phyloP scores from a whole-genome alignment of 2,113 vertebrate species.

The Pterocles orientalis region DNA sequence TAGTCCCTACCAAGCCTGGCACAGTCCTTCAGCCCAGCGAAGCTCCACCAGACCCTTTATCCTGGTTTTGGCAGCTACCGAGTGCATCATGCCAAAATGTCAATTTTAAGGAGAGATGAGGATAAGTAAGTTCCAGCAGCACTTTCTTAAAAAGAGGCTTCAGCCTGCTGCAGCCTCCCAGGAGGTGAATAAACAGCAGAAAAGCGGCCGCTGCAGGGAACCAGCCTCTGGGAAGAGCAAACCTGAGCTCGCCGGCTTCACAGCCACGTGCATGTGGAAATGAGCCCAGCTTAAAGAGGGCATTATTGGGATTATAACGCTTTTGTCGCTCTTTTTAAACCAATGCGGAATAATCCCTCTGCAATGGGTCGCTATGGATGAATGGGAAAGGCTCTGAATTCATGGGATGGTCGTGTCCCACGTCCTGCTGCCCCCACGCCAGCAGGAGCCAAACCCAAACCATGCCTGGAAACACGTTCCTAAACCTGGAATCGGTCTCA shows the following conservation, averaged over 20 bases:
- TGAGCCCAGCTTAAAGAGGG: neutral
- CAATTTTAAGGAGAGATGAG: neutral
- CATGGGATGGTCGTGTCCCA: accelerated
- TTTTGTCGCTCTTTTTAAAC: neutral
- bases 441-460: neutral
- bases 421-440: neutral
- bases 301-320: neutral
- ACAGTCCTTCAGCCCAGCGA: too few species aligned
- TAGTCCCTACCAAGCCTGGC: neutral
- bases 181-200: neutral
- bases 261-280: accelerated
- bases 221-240: neutral
- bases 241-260: neutral
- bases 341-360: neutral
- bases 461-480: accelerated
- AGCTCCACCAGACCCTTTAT: neutral
- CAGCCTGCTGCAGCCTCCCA: neutral
- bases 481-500: neutral
- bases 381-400: neutral
- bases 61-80: too few species aligned
- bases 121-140: neutral
- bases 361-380: accelerated
- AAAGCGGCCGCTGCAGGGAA: neutral
- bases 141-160: neutral
- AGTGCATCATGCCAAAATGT: accelerated